These are phyloP conservation scores for Epinotia nisella DNA, from an alignment of 2,888 invertebrate species.

Conservation along the genomic window DNA sequence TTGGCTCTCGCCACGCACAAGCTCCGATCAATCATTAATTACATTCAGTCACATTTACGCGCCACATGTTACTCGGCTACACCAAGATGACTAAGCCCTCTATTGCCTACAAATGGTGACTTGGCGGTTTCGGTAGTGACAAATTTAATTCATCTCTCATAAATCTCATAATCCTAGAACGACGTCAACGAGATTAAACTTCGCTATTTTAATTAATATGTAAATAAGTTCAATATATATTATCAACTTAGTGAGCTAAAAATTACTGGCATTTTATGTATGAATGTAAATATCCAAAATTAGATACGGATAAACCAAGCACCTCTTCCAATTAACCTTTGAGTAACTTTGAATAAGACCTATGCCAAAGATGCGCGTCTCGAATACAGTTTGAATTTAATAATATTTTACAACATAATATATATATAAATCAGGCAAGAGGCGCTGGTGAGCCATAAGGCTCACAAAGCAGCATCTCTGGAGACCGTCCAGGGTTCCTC, in stretches of 20 bases:
- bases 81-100: conserved; percentile 53
- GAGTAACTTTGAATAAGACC: not conserved
- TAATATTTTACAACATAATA: not conserved
- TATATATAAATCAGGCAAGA: too few relatives aligned
- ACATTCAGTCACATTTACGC: conserved; percentile 81
- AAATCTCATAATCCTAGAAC: conserved; percentile 24
- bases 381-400: not conserved
- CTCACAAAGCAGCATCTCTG: too few relatives aligned
- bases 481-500: too few relatives aligned
- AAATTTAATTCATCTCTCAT: conserved; percentile 26
- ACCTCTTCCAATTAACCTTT: conserved; percentile 20
- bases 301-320: conserved; percentile 10
- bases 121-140: conserved; percentile 19
- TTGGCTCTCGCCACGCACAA: conserved; percentile 67
- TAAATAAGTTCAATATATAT: conserved; percentile 19
- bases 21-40: conserved; percentile 83
- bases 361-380: not conserved
- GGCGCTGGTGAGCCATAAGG: too few relatives aligned
- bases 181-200: conserved; percentile 33
- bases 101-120: conserved; percentile 46
- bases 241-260: conserved; percentile 2
- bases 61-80: conserved; percentile 75
- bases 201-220: conserved; percentile 39
- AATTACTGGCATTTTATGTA: conserved; percentile 6
- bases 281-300: conserved; percentile 7